Evolutionary conservation across 2,113 vertebrate genomes (phyloP).

Genomic region (Ascaphus truei): DNA sequence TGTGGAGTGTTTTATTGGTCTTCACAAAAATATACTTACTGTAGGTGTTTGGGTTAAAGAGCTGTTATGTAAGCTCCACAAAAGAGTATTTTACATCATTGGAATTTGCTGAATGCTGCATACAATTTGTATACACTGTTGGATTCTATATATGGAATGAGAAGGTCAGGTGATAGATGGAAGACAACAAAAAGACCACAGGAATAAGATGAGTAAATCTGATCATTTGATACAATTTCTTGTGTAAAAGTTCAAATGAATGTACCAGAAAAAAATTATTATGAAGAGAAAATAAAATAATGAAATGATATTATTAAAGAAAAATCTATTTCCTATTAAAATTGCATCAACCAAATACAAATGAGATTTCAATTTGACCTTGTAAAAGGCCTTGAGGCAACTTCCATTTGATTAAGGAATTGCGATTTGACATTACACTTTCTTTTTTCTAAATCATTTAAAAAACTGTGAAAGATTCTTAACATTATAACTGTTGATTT

Average conservation of each 20-base stretch:
- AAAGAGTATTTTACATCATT: slow-evolving; percentile 12
- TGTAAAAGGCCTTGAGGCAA: not conserved
- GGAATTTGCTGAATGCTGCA: slow-evolving; percentile 11
- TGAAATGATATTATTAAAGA: not conserved
- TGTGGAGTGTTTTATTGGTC: not conserved
- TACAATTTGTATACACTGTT: not conserved
- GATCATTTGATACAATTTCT: not conserved
- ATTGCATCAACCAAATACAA: not conserved
- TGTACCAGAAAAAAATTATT: too few species aligned
- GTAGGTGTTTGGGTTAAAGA: not conserved
- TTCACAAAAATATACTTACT: not conserved
- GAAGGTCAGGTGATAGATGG: not conserved
- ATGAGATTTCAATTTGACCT: not conserved
- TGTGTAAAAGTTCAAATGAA: not conserved
- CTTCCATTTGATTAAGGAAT: slow-evolving; percentile 9
- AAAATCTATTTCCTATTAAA: not conserved
- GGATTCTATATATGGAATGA: slow-evolving; percentile 3
- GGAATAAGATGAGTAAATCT: not conserved
- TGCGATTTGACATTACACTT: slow-evolving; percentile 6
- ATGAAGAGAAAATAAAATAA: not conserved
- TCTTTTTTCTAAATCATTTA: not conserved
- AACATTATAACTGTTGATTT: not conserved
- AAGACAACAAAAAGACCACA: not conserved
- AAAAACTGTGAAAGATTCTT: not conserved
- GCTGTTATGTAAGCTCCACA: not conserved